Evolutionary conservation across 2,797 vertebrate species (phyloP), one percentile per base, ranked within the genome.

Genomic region (Gadopsis marmoratus): DNA sequence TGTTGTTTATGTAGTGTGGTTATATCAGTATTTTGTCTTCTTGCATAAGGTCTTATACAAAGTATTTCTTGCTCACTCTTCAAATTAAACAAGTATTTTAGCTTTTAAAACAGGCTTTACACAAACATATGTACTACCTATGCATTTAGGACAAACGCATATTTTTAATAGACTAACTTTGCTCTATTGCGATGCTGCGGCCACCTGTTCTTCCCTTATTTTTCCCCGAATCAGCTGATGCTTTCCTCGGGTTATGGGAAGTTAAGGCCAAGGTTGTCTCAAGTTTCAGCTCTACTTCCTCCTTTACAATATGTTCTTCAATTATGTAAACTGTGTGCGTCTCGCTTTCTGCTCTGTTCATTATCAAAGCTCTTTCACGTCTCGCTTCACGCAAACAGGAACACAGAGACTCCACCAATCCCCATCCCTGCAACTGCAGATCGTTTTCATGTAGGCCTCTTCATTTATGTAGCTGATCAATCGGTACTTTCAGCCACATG

Each of bases 281-380:
- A 83, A 87, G 87, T 92, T 91, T 92, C 88, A 76, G 84, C 4
- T 9, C 73, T 33, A 72, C 88, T 92, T 91, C 90, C 92, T 88
- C 81, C 80, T 79, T 91, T 53, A 87, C 86, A 89, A 77, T 83
- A 78, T 88, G 86, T 86, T 89, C 86, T 89, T 91, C 69, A 91
- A 85, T 93, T 91, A 91, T 93, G 92, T 90, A 91, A 92, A 78
- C 77, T 23, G 55, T 54, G 66, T 33, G 58, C 23, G 45, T 84
- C 85, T 89, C 51, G 55, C 77, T 75, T 90, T 91, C 83, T 81
- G 74, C 86, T 85, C 78, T 69, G 72, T 70, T 90, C 81, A 75
- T 86, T 83, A 87, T 88, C 84, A 89, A 85, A 87, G 78, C 79
- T 69, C 56, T 79, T 86, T 87, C 70, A 84, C 84, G 82, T 89